Evolutionary conservation across 30 jellyfish, hydroid and myxozoan species (phyloP).

Genomic region (Chrysaora quinquecirrha): DNA sequence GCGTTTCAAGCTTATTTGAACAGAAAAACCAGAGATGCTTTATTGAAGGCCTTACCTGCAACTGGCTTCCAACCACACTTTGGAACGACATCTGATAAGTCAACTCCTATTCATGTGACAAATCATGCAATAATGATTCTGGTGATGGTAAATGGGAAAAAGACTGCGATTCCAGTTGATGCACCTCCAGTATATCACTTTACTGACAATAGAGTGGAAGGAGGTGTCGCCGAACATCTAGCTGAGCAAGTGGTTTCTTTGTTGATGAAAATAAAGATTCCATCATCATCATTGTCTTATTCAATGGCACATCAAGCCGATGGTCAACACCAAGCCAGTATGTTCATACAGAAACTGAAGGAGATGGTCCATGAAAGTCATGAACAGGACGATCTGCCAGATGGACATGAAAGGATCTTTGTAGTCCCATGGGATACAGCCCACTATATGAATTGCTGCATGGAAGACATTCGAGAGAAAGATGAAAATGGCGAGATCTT

Average conservation of each 20-base stretch:
- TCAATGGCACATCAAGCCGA: conserved; percentile 50
- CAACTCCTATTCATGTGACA: conserved; percentile 19
- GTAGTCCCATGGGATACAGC: conserved; percentile 62
- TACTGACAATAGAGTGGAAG: no score
- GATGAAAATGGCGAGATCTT: conserved; percentile 34
- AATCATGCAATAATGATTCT: no score
- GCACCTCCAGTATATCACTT: no score
- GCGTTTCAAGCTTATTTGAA: conserved; percentile 34
- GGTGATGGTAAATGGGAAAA: conserved; percentile 30
- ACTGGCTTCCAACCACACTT: conserved; percentile 40
- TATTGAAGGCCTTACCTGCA: background rate
- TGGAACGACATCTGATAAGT: conserved; percentile 46
- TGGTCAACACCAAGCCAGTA: conserved; percentile 41
- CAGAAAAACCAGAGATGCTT: conserved; percentile 30
- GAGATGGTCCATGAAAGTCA: conserved; percentile 9
- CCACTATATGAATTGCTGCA: conserved; percentile 44
- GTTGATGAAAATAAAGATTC: conserved; percentile 13
- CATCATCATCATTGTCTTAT: conserved; percentile 42
- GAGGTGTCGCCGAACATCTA: conserved; percentile 30
- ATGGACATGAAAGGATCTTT: conserved; percentile 28
- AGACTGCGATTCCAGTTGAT: conserved; percentile 33
- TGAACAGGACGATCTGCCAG: conserved; percentile 12
- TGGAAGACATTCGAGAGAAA: conserved; percentile 40
- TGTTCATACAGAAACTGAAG: conserved; percentile 24
- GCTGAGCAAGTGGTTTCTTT: conserved; percentile 37